phyloP scores from a whole-genome alignment of 1,140 invertebrate species.

The Oppia nitens region DNA sequence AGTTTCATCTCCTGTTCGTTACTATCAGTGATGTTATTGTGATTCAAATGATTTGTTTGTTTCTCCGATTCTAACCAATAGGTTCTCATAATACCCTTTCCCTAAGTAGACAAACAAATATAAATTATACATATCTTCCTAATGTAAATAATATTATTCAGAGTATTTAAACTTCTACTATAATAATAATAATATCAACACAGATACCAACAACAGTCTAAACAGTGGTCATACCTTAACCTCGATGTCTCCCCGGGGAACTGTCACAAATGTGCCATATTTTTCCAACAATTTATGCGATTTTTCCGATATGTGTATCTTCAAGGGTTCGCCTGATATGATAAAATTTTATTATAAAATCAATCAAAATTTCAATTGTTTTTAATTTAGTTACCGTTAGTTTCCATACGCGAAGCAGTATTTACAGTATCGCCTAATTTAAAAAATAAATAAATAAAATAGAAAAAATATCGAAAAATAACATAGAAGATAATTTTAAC shows the following conservation, averaged over 20 bases:
- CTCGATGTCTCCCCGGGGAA: constrained; percentile 71
- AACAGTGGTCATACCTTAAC: constrained; percentile 88
- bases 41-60: neutral
- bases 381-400: constrained; percentile 39
- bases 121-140: too few species aligned
- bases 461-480: too few species aligned
- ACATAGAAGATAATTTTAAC: too few species aligned
- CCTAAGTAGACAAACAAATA: neutral
- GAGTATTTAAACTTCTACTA: too few species aligned
- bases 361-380: neutral
- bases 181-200: too few species aligned
- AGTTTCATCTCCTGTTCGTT: too few species aligned
- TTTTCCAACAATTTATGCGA: constrained; percentile 74
- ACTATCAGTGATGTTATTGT: too few species aligned
- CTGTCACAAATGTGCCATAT: constrained; percentile 74
- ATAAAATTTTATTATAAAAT: neutral
- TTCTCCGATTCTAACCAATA: neutral
- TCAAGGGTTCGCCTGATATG: constrained; percentile 36
- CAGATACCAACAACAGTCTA: too few species aligned
- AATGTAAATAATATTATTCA: too few species aligned
- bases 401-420: constrained; percentile 60
- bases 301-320: constrained; percentile 80
- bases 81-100: neutral
- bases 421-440: constrained; percentile 41
- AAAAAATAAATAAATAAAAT: neutral